These are phyloP conservation scores for Leptopilina boulardi DNA, from an alignment of 1,140 invertebrate genomes.

Conservation along the genomic window DNA sequence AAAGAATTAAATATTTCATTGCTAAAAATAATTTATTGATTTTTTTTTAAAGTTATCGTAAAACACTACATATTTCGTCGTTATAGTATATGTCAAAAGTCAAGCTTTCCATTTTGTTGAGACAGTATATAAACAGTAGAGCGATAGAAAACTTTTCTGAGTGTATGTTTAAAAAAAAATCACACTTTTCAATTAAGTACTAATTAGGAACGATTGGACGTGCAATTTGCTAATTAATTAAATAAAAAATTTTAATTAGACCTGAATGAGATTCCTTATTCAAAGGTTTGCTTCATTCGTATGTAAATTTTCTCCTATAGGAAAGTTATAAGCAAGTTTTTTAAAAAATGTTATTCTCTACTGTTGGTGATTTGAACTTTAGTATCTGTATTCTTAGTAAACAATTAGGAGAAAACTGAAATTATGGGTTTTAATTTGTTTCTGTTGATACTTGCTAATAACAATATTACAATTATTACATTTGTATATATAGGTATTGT, in stretches of 20 bases:
- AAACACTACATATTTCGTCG: too few species aligned
- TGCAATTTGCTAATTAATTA: background rate
- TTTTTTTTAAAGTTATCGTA: too few species aligned
- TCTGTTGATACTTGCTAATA: too few species aligned
- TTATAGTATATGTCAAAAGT: too few species aligned
- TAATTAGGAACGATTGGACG: background rate
- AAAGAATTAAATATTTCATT: too few species aligned
- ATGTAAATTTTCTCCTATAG: background rate
- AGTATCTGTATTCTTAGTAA: background rate
- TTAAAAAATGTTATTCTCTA: background rate
- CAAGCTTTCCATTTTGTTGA: too few species aligned
- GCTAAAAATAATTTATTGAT: too few species aligned
- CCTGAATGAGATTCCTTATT: background rate
- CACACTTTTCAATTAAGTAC: too few species aligned
- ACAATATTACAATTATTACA: too few species aligned
- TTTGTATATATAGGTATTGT: too few species aligned
- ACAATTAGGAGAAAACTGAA: background rate
- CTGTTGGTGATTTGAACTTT: background rate
- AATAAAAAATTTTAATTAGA: background rate
- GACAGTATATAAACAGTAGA: too few species aligned
- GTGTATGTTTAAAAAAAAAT: too few species aligned
- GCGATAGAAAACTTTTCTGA: background rate
- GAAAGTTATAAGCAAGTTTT: background rate
- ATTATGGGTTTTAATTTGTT: background rate
- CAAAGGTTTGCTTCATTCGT: background rate